Conservation (phyloP, 2,113 vertebrate species). For the Esox niger region DNA sequence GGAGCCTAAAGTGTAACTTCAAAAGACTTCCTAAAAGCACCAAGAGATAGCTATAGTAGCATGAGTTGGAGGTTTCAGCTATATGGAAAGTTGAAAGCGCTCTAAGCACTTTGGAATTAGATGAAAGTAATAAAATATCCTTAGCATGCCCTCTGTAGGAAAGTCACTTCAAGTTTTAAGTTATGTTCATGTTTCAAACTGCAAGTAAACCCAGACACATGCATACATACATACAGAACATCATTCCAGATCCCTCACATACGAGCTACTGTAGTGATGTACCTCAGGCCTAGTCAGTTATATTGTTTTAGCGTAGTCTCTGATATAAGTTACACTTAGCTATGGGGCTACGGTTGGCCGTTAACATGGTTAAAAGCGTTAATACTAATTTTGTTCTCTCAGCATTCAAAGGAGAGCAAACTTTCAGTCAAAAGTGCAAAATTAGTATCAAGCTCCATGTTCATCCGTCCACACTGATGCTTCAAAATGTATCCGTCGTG, state of each 20-base stretch:
- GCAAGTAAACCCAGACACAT: neutral
- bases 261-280: neutral
- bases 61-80: constrained; percentile 23
- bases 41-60: constrained; percentile 33
- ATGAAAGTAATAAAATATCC: constrained; percentile 35
- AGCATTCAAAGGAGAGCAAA: constrained; percentile 67
- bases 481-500: constrained; percentile 92
- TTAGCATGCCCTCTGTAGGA: constrained; percentile 34
- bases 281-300: neutral
- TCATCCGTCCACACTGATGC: constrained; percentile 84
- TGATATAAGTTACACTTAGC: constrained; percentile 72
- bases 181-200: constrained; percentile 2
- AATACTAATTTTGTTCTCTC: constrained; percentile 88
- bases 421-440: constrained; percentile 76
- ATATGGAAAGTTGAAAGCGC: constrained; percentile 42
- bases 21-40: constrained; percentile 17
- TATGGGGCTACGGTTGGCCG: constrained; percentile 82
- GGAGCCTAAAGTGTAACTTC: constrained; percentile 78
- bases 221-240: constrained; percentile 18
- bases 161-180: constrained; percentile 19
- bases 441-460: constrained; percentile 88
- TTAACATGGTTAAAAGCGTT: constrained; percentile 78
- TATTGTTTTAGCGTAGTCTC: constrained; percentile 1
- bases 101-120: constrained; percentile 42
- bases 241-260: neutral